phyloP scores from a whole-genome alignment of 92 coral and sea anemone genomes.

The Scolanthus callimorphus region DNA sequence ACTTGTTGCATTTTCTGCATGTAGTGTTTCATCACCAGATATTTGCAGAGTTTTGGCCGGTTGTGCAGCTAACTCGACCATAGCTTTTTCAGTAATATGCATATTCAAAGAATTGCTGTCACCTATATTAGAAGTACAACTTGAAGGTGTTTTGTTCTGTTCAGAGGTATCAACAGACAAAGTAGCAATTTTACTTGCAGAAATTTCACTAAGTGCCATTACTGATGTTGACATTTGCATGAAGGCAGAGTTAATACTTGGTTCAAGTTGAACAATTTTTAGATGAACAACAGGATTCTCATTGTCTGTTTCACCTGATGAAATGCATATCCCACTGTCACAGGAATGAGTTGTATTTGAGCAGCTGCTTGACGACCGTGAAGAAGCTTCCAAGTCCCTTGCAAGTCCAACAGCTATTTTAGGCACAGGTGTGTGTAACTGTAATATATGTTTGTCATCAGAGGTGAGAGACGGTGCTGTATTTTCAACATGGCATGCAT shows the following conservation, averaged over 20 bases:
- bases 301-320: slow-evolving; percentile 36
- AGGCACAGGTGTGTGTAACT: not conserved
- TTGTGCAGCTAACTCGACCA: not conserved
- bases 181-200: not conserved
- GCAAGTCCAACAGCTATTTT: not conserved
- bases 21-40: too few species aligned
- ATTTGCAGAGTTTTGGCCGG: too few species aligned
- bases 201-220: not conserved
- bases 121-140: too few species aligned
- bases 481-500: not conserved
- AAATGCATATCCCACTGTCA: slow-evolving; percentile 40
- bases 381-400: slow-evolving; percentile 2
- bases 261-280: not conserved
- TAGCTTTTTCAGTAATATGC: not conserved
- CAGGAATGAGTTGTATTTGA: slow-evolving; percentile 25
- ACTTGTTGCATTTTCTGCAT: not conserved
- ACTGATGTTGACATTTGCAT: not conserved
- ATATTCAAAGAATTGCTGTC: too few species aligned
- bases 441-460: not conserved
- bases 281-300: slow-evolving; percentile 3
- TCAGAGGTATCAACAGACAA: not conserved
- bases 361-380: slow-evolving; percentile 40
- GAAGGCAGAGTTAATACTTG: not conserved
- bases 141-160: not conserved
- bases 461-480: not conserved